Evolutionary conservation across 1,140 invertebrate species (phyloP).

Genomic region (Odontomachus brunneus): DNA sequence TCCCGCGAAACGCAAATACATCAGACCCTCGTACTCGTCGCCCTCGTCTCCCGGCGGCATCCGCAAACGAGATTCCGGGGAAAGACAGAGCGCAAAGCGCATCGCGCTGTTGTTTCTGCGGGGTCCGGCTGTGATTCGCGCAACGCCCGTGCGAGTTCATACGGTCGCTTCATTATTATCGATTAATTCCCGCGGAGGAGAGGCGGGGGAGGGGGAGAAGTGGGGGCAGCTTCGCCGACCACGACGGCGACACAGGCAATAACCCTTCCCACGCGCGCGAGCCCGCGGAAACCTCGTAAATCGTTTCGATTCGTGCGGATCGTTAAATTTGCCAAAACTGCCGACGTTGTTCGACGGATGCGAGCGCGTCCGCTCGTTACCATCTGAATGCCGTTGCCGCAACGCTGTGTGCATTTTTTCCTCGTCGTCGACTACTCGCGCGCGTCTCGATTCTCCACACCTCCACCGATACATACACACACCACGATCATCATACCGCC

Average conservation of each 20-base stretch:
- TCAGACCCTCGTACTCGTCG: background rate
- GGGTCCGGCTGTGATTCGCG: background rate
- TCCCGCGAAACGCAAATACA: slow-evolving; percentile 24
- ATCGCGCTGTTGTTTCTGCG: slow-evolving; percentile 4
- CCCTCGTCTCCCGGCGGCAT: background rate
- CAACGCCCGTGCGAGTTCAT: slow-evolving; percentile 16
- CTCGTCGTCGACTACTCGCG: background rate
- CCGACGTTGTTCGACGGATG: slow-evolving; percentile 39
- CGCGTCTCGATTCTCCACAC: background rate
- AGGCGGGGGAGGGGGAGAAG: background rate
- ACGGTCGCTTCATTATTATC: slow-evolving; percentile 45
- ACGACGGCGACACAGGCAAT: background rate
- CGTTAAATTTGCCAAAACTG: slow-evolving; percentile 62
- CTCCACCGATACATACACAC: background rate
- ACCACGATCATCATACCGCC: too few species aligned
- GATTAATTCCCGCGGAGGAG: slow-evolving; percentile 51
- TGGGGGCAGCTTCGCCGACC: too few species aligned
- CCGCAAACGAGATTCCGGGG: background rate
- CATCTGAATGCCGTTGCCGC: slow-evolving; percentile 57
- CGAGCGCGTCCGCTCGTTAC: slow-evolving; percentile 39
- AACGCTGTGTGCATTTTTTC: slow-evolving; percentile 17
- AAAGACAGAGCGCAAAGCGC: slow-evolving; percentile 7
- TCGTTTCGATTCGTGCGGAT: slow-evolving; percentile 34
- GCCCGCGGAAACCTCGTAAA: slow-evolving; percentile 56
- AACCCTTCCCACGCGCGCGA: slow-evolving; percentile 18